Conservation (phyloP, 2,888 invertebrate species). For the Pristionchus fissidentatus region DNA sequence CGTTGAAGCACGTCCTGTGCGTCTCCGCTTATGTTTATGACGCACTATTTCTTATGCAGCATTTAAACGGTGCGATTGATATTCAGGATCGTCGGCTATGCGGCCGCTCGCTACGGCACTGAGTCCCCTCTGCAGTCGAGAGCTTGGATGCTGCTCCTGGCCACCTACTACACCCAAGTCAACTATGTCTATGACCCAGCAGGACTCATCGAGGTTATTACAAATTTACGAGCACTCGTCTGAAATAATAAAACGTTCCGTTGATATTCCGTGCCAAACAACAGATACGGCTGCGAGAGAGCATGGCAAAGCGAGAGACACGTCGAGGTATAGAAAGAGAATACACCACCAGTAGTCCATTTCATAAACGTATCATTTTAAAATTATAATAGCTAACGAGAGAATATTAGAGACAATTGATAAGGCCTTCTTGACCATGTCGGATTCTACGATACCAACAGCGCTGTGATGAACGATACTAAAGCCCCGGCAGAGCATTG, state of each 20-base stretch:
- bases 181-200: background rate
- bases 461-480: too few species aligned
- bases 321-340: too few species aligned
- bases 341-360: background rate
- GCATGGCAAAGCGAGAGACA: too few species aligned
- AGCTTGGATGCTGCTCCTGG: constrained; percentile 55
- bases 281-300: too few species aligned
- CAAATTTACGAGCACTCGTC: background rate
- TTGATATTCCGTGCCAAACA: too few species aligned
- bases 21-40: background rate
- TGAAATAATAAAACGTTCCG: too few species aligned
- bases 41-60: background rate
- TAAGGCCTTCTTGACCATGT: too few species aligned
- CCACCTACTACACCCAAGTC: constrained; percentile 48
- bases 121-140: background rate
- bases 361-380: too few species aligned
- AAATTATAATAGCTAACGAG: too few species aligned
- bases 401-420: too few species aligned
- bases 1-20: background rate
- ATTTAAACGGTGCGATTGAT: background rate
- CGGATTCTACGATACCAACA: too few species aligned
- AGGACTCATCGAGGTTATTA: background rate
- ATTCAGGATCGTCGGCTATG: constrained; percentile 38
- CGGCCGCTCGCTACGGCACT: constrained; percentile 6
- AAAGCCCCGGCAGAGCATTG: too few species aligned